phyloP scores from a whole-genome alignment of 2,797 vertebrate genomes.

The Melanotaenia boesemani region DNA sequence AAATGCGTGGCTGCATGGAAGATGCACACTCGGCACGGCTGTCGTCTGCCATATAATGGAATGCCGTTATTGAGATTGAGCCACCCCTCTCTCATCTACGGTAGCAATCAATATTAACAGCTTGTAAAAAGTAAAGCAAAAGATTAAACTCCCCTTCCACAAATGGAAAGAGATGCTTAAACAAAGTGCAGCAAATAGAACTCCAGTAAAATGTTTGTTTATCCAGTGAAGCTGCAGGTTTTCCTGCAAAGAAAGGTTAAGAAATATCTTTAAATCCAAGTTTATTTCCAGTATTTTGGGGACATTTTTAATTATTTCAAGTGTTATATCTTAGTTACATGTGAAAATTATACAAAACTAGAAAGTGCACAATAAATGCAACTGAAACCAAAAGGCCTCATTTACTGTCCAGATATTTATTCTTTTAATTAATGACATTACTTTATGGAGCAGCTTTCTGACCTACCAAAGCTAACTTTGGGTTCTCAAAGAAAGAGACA shows the following conservation, averaged over 20 bases:
- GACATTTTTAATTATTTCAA: not conserved
- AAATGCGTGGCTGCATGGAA: constrained; percentile 75
- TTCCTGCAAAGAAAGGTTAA: not conserved
- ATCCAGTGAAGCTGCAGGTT: constrained; percentile 11
- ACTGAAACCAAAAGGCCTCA: not conserved
- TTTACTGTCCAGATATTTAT: not conserved
- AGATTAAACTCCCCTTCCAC: constrained; percentile 69
- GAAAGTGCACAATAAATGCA: not conserved
- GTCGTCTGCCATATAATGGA: constrained; percentile 81
- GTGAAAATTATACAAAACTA: not conserved
- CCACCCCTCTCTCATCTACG: constrained; percentile 69
- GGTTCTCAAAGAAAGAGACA: not conserved
- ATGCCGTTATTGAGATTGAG: constrained; percentile 87
- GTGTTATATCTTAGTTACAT: not conserved
- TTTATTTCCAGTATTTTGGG: not conserved
- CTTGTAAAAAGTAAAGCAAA: constrained; percentile 79
- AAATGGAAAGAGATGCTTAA: constrained; percentile 80
- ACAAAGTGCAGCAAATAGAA: constrained; percentile 74
- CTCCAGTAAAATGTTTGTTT: constrained; percentile 8
- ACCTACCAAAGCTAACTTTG: not conserved
- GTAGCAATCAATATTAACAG: constrained; percentile 86
- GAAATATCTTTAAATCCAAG: not conserved
- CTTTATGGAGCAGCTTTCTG: not conserved
- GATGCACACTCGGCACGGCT: constrained; percentile 75
- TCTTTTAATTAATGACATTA: not conserved